Conservation (phyloP, 2,797 vertebrate genomes). For the Lepus oiostolus region DNA sequence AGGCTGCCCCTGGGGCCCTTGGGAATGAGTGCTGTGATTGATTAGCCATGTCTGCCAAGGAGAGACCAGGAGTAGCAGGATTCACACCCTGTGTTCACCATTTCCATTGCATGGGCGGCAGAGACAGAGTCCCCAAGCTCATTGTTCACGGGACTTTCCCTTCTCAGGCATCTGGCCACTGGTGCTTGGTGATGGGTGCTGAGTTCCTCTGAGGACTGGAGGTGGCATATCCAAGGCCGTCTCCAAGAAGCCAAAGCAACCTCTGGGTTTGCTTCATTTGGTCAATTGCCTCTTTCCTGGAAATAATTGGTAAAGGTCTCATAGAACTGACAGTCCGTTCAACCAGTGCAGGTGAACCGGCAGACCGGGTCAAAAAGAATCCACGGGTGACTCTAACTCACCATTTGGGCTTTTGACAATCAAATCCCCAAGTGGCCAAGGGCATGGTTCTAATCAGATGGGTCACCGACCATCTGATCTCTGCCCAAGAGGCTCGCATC, state of each 20-base stretch:
- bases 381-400: not conserved
- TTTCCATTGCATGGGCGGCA: not conserved
- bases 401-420: not conserved
- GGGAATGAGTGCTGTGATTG: conserved; percentile 23
- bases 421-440: not conserved
- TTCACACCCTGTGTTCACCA: not conserved
- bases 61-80: not conserved
- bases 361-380: not conserved
- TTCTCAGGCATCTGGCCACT: not conserved
- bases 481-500: not conserved
- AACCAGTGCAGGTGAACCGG: not conserved
- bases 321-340: not conserved
- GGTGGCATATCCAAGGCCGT: not conserved
- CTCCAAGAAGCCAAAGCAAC: conserved; percentile 19
- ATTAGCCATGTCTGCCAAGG: conserved; percentile 56
- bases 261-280: not conserved
- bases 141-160: not conserved
- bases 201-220: conserved; percentile 2
- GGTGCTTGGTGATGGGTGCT: not conserved
- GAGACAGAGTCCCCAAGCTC: not conserved
- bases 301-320: not conserved
- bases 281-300: not conserved
- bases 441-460: not conserved
- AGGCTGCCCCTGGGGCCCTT: conserved; percentile 15
- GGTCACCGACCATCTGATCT: not conserved